Evolutionary conservation across 1,140 invertebrate genomes (phyloP), one percentile per base, ranked within the genome.

Genomic region (Pentalonia nigronervosa): DNA sequence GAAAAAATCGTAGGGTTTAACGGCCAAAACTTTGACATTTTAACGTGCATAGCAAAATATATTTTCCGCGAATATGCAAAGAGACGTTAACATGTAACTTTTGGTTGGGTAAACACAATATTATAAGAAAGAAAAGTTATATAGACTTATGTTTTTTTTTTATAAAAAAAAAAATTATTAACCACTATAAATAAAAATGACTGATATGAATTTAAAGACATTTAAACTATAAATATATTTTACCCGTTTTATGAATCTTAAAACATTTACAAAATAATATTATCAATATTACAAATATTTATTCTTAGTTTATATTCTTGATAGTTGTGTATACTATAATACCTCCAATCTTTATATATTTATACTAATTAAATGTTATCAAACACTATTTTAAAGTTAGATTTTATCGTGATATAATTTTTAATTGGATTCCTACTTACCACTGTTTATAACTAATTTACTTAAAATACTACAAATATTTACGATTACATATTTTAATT

Each of bases 101-200:
- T 94, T 81, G 92, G 92, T 93, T 53, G 87, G 86, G 41, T 67
- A 94, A 93, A 93, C 60, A 94, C 47, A 89, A 93, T 93, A 89
- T 48, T 90, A 41, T 81, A 17, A 89, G 50, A 60, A 76, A 88
- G 30, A 87, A 90, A 93, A 87, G 41, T 36, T 90, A 41, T 25
- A 25, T 4, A 34, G 60, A 88, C 93, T 56, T n/a, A 47, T 41
- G 93, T 48, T 90, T 89, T 90, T 89, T 89, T 36, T 23, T 9
- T 25, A 50, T 6, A 25, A 81, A 84, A 36, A 83, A 41, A 86
- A 86, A 45, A 84, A 84, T 30, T 8, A 84, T 84, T 84, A 41
- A 84, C 83, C 36, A 30, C 41, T 17, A 76, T 76, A 45, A 41
- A 84, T 41, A 84, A 84, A 84, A 84, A 84, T 14, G 41, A 45